Evolutionary conservation across 2,113 vertebrate genomes (phyloP).

Genomic region (Silurus asotus): DNA sequence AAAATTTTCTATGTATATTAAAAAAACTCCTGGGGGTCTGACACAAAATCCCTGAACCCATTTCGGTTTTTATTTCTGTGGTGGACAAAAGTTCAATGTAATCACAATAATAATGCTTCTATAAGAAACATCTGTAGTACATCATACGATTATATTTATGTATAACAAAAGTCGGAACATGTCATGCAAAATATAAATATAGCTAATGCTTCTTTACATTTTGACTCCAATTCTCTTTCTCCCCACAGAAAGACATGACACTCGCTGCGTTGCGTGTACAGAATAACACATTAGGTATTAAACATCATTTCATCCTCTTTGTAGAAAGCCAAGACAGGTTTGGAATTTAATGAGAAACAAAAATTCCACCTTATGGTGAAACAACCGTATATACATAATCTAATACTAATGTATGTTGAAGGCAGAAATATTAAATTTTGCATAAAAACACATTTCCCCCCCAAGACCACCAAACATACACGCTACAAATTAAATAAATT

Average conservation of each 20-base stretch:
- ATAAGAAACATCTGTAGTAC: neutral
- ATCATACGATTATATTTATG: neutral
- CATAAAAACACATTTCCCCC: neutral
- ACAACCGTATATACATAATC: neutral
- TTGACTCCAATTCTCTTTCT: neutral
- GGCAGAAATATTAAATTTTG: neutral
- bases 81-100: neutral
- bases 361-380: neutral
- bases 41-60: neutral
- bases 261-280: neutral
- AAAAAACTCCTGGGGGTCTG: neutral
- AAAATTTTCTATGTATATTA: neutral
- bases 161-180: neutral
- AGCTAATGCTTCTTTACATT: neutral
- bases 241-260: neutral
- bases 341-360: neutral
- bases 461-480: neutral
- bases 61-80: neutral
- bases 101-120: neutral
- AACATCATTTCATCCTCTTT: neutral
- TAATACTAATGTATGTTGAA: neutral
- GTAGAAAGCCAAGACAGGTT: neutral
- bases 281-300: neutral
- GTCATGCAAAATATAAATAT: neutral
- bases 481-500: neutral